Base-by-base conservation (phyloP, 2,888 invertebrate species). In the Nematopogon swammerdamellus region DNA sequence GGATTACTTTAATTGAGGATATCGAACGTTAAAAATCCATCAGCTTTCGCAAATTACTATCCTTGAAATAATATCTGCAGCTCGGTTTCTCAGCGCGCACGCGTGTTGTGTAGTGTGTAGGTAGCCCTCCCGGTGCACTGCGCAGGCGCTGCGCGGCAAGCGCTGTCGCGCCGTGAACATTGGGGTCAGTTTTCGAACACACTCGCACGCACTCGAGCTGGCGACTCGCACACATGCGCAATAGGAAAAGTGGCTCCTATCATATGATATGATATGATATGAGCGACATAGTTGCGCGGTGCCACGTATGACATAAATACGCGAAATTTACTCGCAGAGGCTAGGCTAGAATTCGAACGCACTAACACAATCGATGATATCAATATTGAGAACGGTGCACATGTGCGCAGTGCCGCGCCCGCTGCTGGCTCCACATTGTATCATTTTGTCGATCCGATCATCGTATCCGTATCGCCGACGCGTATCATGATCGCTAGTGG, bases 1-100 rank as follows among this genome's bases (percentile, higher is more conserved):
- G 36, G 61, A 64, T 64, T 64, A 61, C 59, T 50, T 49, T 55
- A 54, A 58, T 56, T 59, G 63, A 59, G 62, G 62, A 63, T 65
- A 64, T 60, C 56, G 57, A 57, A 58, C 58, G 59, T 59, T 58
- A 55, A 60, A 50, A 50, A 46, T 36, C 36, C 46, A 50, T 50
- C 46, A 50, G 20, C 20, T 42, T 54, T 52, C 48, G 51, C 44
- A 46, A 46, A 58, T 59, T 59, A 56, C 57, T 59, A 57, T 58
- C 59, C 56, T 57, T 58, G 56, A 57, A 18, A 19, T 30, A 48
- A 42, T 46, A 45, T 46, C 57, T 49, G 55, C 55, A 47, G 17
- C 36, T 10, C 47, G 3, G 10, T 14, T n/a, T n/a, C n/a, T n/a
- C n/a, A n/a, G n/a, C n/a, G n/a, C n/a, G n/a, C 46, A 46, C 20